phyloP scores from a whole-genome alignment of 1,140 invertebrate genomes.

The Ruditapes philippinarum region DNA sequence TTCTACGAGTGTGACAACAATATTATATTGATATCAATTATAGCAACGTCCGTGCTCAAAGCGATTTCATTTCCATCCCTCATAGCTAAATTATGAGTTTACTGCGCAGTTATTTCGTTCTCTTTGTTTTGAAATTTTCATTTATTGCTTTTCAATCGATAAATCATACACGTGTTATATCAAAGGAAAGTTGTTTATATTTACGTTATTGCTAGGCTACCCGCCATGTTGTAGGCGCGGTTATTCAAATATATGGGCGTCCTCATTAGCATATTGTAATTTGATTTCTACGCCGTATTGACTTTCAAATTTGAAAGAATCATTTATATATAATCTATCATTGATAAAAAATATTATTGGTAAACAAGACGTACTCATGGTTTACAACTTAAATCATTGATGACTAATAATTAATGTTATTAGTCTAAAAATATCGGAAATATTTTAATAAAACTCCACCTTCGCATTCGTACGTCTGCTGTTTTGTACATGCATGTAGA shows the following conservation, averaged over 20 bases:
- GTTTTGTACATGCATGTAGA: no score
- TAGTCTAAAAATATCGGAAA: no score
- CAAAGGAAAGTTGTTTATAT: conserved; percentile 46
- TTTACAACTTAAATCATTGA: no score
- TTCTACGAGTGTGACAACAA: no score
- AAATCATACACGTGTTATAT: conserved; percentile 1
- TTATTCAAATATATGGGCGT: conserved; percentile 30
- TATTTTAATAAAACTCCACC: no score
- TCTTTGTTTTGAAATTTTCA: conserved; percentile 4
- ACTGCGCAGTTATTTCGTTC: conserved; percentile 10
- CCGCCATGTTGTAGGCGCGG: conserved; percentile 46
- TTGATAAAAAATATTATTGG: no score
- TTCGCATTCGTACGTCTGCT: no score
- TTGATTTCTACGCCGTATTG: background rate
- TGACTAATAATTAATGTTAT: no score
- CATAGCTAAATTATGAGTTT: background rate
- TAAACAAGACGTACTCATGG: no score
- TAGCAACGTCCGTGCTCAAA: no score
- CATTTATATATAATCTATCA: background rate
- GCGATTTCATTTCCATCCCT: background rate
- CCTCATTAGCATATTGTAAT: conserved; percentile 7
- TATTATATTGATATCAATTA: no score
- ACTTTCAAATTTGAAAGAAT: background rate
- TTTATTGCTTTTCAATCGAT: no score
- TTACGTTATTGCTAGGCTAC: conserved; percentile 33